These are phyloP conservation scores for Ichneumon xanthorius DNA, from an alignment of 2,888 invertebrate genomes.

Conservation along the genomic window DNA sequence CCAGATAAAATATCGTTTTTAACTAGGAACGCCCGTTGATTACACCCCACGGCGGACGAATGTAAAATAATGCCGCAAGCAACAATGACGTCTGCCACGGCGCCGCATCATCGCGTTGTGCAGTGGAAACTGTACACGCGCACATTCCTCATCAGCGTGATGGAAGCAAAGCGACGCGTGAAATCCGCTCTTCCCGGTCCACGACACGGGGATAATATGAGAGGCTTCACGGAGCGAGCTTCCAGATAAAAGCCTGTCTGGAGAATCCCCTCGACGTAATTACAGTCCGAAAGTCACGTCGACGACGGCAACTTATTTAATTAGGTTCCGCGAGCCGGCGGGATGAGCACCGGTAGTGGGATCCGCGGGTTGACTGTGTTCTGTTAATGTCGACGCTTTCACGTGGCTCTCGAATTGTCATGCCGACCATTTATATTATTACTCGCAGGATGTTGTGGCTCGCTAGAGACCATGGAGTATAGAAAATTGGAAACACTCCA, in stretches of 20 bases:
- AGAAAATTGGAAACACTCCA: background rate
- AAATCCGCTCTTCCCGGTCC: conserved; percentile 39
- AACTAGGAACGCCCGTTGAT: background rate
- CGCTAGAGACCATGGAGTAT: background rate
- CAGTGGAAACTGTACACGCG: background rate
- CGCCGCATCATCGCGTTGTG: background rate
- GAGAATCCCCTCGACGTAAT: conserved; percentile 57
- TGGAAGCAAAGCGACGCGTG: conserved; percentile 46
- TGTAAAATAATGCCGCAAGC: background rate
- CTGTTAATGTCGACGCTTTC: conserved; percentile 19
- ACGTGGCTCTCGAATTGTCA: conserved; percentile 19
- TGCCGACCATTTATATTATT: conserved; percentile 17
- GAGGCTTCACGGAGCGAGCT: conserved; percentile 26
- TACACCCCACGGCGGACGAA: background rate
- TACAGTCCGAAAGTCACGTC: conserved; percentile 57
- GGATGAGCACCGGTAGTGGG: conserved; percentile 16
- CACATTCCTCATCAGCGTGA: conserved; percentile 27
- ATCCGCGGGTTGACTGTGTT: background rate
- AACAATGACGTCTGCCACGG: background rate
- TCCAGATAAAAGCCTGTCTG: conserved; percentile 56
- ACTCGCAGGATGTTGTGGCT: background rate
- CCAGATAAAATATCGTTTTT: too few relatives aligned
- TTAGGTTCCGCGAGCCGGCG: conserved; percentile 52
- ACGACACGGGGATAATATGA: conserved; percentile 36
- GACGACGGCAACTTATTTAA: conserved; percentile 62